Base-by-base conservation (phyloP, 1,140 invertebrate genomes). In the Aethina tumida region DNA sequence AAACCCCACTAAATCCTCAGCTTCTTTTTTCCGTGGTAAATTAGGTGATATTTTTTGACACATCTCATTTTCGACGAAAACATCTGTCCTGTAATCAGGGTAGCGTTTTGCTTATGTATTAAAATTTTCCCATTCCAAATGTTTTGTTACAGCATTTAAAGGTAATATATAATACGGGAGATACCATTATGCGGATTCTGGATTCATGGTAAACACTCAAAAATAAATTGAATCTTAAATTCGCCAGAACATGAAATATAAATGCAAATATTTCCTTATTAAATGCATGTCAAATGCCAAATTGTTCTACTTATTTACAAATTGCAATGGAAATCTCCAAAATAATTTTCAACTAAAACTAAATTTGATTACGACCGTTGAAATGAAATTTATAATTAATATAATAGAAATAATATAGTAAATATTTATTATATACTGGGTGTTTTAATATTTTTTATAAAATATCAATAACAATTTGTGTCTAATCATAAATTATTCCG, bases 21-120 rank as follows among this genome's bases (percentile, higher is more conserved):
- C 32, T 40, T 13, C 24, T 31, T 38, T 28, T 28, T 26, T 40
- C 38, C 38, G 29, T 33, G 34, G 18, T 24, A 40, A 40, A 40
- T 40, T 29, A 40, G 29, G 38, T 40, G 38, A 40, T 40, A 40
- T 40, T 40, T 40, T 40, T 40, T 40, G 38, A 31, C 38, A 40
- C 34, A 33, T 38, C 27, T 24, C 24, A 38, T 38, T 38, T 40
- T 40, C 38, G 34, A 40, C 38, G 25, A 40, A 33, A 29, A 33
- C 38, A 40, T 40, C 38, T 40, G 38, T n/a, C 30, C 30, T 21
- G 38, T 40, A 40, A 40, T 40, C 30, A 33, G 29, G 30, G n/a
- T n/a, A n/a, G n/a, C n/a, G 37, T 16, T 39, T 30, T 40, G 28
- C 15, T 33, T 29, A 29, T 13, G 28, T 40, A 40, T 40, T 40